Conservation (phyloP, 1,140 invertebrate species). For the Triops longicaudatus region DNA sequence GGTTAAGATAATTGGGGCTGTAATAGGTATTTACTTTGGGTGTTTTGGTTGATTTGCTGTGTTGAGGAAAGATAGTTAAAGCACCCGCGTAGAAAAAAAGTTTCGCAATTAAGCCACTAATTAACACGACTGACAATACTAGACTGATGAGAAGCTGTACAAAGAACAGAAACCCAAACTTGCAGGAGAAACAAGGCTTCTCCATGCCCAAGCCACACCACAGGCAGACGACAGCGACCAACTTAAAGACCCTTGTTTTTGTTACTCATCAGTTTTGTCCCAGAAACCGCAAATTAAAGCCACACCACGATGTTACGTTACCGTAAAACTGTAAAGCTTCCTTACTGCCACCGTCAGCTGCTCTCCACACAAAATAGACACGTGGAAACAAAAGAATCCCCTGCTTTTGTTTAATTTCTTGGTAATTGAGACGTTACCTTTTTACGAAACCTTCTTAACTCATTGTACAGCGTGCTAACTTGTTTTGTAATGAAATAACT, state of each 20-base stretch:
- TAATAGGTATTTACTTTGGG: background rate
- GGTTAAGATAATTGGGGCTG: background rate
- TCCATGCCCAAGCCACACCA: background rate
- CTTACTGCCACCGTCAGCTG: background rate
- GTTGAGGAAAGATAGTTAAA: background rate
- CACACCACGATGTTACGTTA: background rate
- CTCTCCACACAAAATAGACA: background rate
- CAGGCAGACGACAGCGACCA: background rate
- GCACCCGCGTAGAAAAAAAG: background rate
- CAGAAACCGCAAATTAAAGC: conserved; percentile 1
- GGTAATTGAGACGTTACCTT: no score
- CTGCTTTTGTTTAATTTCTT: no score
- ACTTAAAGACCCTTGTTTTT: background rate
- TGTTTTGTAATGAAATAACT: no score
- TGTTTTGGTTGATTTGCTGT: background rate
- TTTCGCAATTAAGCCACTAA: conserved; percentile 1
- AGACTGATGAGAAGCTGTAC: conserved; percentile 6
- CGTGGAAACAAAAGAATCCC: no score
- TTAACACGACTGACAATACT: background rate
- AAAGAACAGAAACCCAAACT: background rate
- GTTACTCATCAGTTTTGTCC: background rate
- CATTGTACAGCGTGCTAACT: no score
- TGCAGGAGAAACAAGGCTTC: background rate
- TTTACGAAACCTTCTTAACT: no score
- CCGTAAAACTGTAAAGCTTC: background rate